Evolutionary conservation across 92 coral and sea anemone species (phyloP).

Genomic region (Anthopleura xanthogrammica): DNA sequence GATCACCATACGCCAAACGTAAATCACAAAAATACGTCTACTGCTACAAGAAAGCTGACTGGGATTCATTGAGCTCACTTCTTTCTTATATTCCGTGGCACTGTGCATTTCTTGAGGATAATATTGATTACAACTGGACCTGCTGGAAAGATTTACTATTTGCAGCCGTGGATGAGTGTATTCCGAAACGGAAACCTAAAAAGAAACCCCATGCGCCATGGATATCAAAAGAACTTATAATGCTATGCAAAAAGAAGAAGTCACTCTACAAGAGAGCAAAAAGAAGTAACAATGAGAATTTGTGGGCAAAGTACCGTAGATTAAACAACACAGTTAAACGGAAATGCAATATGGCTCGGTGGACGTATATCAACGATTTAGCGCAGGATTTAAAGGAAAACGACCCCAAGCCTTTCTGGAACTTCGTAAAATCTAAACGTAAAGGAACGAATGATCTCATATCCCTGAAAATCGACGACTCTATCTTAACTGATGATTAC

Average conservation of each 20-base stretch:
- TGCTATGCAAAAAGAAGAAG: conserved; percentile 45
- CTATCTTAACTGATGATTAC: no score
- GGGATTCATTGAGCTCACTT: conserved; percentile 27
- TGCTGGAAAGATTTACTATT: conserved; percentile 44
- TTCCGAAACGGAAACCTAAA: not conserved
- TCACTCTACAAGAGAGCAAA: conserved; percentile 39
- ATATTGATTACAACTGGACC: conserved; percentile 44
- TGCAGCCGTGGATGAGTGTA: conserved; percentile 10
- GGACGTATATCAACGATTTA: conserved; percentile 20
- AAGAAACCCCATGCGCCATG: conserved; percentile 45
- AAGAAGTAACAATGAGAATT: conserved; percentile 6
- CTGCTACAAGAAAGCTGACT: conserved; percentile 44
- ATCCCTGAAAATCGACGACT: no score
- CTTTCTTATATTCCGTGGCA: conserved; percentile 33
- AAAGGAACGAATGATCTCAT: no score
- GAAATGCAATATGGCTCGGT: conserved; percentile 28
- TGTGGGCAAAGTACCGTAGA: conserved; percentile 21
- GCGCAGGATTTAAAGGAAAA: conserved; percentile 16
- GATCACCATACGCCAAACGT: not conserved
- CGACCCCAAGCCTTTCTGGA: no score
- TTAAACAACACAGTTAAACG: conserved; percentile 28
- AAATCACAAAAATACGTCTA: not conserved
- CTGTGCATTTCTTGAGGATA: conserved; percentile 16
- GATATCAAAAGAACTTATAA: conserved; percentile 43
- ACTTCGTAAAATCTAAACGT: no score